Evolutionary conservation across 2,888 invertebrate genomes (phyloP), one percentile per base, ranked within the genome.

Genomic region (Drosophila paranaensis): DNA sequence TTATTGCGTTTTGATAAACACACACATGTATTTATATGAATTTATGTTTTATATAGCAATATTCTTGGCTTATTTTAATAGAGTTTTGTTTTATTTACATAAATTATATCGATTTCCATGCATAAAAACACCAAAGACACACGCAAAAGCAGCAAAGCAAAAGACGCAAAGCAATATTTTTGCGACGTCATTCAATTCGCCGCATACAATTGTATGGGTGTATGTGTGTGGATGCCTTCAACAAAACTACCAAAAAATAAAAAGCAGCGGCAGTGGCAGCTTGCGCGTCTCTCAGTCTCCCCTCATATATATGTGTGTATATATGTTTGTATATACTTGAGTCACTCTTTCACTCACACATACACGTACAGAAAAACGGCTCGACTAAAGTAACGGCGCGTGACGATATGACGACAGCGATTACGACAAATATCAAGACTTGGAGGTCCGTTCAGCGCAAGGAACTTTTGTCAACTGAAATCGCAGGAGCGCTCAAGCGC

Each of bases 151-250:
- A 62, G 54, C 68, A 75, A 63, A 62, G 68, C 55, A 43, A 42
- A 80, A 75, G 72, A 83, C 83, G 72, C 74, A 71, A 58, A 81
- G 71, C n/a, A 79, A 78, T 71, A 79, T 76, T 74, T 83, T 79
- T 90, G 83, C 89, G 89, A 88, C 90, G 90, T 87, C 90, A 90
- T 79, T 88, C 77, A 90, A 90, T 88, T 90, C 90, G 89, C 90
- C 90, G 88, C 79, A 57, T 43, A 64, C 53, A 71, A 60, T 60
- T 72, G 53, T 69, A 50, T 45, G 45, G 51, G 6, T 40, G 40
- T 40, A n/a, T 37, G 6, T 40, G 40, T 40, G 9, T 37, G 37
- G 39, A 20, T 69, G 60, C 60, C 63, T 53, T 60, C 42, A 48
- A 60, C 70, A 42, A 72, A 74, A 77, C 79, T 77, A 75, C 71